phyloP scores from a whole-genome alignment of 2,113 vertebrate genomes.

The Hyla sarda region DNA sequence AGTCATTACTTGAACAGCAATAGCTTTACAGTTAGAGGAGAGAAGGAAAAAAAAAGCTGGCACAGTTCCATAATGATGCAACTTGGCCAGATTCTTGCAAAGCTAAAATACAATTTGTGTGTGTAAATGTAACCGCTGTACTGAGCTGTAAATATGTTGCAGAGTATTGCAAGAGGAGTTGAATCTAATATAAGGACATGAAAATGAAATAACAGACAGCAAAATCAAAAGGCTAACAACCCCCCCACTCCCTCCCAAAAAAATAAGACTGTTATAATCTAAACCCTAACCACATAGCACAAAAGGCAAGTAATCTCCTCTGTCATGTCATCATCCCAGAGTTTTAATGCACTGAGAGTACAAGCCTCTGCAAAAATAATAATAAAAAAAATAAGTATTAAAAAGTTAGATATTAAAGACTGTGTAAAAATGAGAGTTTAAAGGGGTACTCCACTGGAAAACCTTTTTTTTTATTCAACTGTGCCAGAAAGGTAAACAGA shows the following conservation, averaged over 20 bases:
- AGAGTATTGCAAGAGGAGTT: not conserved
- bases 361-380: not conserved
- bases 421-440: not conserved
- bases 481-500: too few relatives aligned
- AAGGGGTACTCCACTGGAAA: too few relatives aligned
- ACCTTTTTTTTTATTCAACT: too few relatives aligned
- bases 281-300: not conserved
- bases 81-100: conserved; percentile 13
- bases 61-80: conserved; percentile 38
- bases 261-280: not conserved
- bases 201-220: not conserved
- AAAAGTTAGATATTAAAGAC: not conserved
- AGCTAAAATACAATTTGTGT: not conserved
- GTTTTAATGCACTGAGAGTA: not conserved
- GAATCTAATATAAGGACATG: not conserved
- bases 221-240: not conserved
- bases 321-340: not conserved
- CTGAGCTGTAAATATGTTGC: not conserved
- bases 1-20: not conserved
- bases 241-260: not conserved
- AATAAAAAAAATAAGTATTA: not conserved
- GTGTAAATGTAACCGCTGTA: not conserved
- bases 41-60: conserved; percentile 5
- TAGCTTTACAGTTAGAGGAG: not conserved
- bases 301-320: not conserved